A percentile compares a stretch with the other conserved stretches of the same genome.
These are phyloP conservation scores for Tadarida brasiliensis DNA, from an alignment of 2,797 vertebrate species.

Conservation along the genomic window DNA sequence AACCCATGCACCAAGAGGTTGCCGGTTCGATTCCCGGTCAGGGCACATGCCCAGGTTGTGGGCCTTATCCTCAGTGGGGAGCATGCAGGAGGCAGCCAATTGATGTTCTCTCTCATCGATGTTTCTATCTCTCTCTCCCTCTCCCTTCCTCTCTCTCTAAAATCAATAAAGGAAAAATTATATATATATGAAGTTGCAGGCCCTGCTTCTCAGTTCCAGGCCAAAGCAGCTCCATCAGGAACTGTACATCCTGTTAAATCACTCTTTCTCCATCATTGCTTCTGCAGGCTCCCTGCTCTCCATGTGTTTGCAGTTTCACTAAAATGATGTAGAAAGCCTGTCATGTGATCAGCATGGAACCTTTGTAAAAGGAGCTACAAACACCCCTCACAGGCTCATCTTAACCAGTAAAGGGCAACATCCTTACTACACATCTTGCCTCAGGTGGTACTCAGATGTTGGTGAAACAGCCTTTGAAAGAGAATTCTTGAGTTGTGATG, in stretches of 20 bases:
- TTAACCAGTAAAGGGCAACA: background rate
- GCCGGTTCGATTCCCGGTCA: too few relatives aligned
- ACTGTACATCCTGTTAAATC: background rate
- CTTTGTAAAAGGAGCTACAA: background rate
- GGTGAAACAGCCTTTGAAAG: background rate
- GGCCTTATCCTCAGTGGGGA: too few relatives aligned
- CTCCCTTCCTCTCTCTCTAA: too few relatives aligned
- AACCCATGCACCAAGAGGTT: too few relatives aligned
- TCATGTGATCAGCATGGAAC: background rate
- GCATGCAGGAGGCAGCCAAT: too few relatives aligned
- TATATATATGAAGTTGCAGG: background rate
- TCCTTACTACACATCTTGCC: background rate
- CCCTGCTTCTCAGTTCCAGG: background rate
- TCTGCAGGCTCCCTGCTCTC: background rate
- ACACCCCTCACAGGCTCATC: background rate
- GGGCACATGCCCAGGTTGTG: too few relatives aligned
- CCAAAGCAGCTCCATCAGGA: background rate
- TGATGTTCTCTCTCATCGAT: too few relatives aligned
- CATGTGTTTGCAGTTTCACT: background rate
- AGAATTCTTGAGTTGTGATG: background rate
- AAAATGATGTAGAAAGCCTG: background rate
- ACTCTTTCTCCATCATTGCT: background rate
- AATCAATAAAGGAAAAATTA: too few relatives aligned
- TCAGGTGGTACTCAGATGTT: constrained; percentile 24
- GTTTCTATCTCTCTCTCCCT: too few relatives aligned